Percentiles rank a stretch among this genome's conserved stretches.
Evolutionary conservation across 2,113 vertebrate species (phyloP).

Genomic region (Gallinago paraguaiae): DNA sequence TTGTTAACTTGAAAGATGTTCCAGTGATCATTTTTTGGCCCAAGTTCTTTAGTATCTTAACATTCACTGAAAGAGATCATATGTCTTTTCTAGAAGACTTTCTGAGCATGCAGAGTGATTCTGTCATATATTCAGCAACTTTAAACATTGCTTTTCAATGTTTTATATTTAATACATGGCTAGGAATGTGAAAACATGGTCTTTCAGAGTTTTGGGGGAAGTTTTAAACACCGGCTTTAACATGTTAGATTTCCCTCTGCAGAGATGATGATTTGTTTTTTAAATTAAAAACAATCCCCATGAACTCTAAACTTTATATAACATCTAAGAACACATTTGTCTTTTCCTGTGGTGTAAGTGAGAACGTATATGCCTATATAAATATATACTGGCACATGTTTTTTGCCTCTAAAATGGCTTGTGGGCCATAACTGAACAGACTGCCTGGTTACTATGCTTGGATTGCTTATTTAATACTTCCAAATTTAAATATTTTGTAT

Average conservation of each 20-base stretch:
- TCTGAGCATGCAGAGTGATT: not conserved
- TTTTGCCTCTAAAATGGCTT: constrained; percentile 41
- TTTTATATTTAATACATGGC: not conserved
- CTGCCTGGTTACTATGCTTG: constrained; percentile 41
- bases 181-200: not conserved
- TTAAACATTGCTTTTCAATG: not conserved
- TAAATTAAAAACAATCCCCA: not conserved
- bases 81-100: not conserved
- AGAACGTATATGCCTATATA: constrained; percentile 34
- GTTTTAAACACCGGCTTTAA: not conserved
- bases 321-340: constrained; percentile 30
- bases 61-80: not conserved
- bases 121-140: not conserved
- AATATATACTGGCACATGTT: constrained; percentile 31
- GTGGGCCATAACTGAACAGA: constrained; percentile 33
- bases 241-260: not conserved
- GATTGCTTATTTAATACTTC: constrained; percentile 51
- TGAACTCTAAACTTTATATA: constrained; percentile 54
- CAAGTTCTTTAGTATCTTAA: not conserved
- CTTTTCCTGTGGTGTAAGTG: constrained; percentile 36
- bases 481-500: constrained; percentile 32
- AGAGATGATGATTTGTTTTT: constrained; percentile 4
- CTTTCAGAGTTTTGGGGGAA: not conserved
- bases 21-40: not conserved
- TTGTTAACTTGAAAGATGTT: not conserved